phyloP scores from a whole-genome alignment of 2,113 vertebrate species.

The Oplegnathus fasciatus region DNA sequence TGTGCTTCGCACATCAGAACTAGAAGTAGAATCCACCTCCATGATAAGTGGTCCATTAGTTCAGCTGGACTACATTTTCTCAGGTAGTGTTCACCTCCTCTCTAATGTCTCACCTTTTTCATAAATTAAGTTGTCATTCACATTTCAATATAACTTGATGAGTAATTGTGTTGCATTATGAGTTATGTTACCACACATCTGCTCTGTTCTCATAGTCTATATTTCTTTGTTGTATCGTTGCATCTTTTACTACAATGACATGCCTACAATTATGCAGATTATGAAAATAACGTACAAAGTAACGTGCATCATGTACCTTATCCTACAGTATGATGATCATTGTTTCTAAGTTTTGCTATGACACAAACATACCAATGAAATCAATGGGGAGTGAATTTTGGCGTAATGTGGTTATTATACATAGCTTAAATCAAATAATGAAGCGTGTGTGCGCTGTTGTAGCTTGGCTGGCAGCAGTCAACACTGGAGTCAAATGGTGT shows the following conservation, averaged over 20 bases:
- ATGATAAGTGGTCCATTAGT: not conserved
- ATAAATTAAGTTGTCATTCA: not conserved
- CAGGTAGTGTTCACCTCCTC: not conserved
- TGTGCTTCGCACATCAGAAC: too few species aligned
- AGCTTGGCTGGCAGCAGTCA: not conserved
- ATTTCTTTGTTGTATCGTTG: not conserved
- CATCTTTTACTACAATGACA: not conserved
- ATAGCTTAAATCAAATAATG: too few species aligned
- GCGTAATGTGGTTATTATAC: too few species aligned
- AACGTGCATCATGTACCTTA: too few species aligned
- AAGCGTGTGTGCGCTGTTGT: not conserved
- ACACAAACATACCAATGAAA: too few species aligned
- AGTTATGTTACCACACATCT: too few species aligned
- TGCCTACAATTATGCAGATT: not conserved
- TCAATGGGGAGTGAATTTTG: too few species aligned
- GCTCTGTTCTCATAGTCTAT: not conserved
- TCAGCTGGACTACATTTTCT: not conserved
- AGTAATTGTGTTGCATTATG: not conserved
- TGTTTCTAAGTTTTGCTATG: too few species aligned
- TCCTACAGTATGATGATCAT: too few species aligned
- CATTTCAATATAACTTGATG: not conserved
- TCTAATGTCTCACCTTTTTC: not conserved
- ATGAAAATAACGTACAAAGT: not conserved
- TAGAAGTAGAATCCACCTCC: too few species aligned
- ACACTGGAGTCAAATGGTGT: not conserved